Evolutionary conservation across 1,140 invertebrate species (phyloP), one percentile per base, ranked within the genome.

Genomic region (Potamilus streckersoni): DNA sequence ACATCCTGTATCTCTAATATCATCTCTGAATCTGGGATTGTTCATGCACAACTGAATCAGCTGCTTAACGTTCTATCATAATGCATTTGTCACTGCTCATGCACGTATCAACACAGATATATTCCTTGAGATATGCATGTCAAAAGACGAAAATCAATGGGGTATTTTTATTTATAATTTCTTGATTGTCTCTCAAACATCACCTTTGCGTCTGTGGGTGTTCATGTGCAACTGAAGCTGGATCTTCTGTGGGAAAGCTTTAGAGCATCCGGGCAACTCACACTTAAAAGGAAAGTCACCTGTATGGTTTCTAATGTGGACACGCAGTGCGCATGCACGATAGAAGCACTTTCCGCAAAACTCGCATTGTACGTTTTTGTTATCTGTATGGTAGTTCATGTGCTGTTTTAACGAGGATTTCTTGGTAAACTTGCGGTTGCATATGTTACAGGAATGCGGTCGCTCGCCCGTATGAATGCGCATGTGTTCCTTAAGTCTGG

Each of bases 161-260:
- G 23, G 23, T 23, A 23, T 23, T 23, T 23, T 49, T 49, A 6
- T 49, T 0, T 6, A 49, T 49, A 4, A 49, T 49, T 49, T 49
- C 38, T 49, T 49, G 11, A 49, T 49, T 8, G 38, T 11, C 38
- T 6, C 38, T 49, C 38, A 49, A 11, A 49, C 11, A 49, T 49
- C 60, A 62, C 60, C 20, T 19, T 11, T 62, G 4, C 20, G 19
- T 19, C 19, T 23, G 27, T 66, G 64, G 31, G 31, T 23, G 64
- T 23, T 66, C n/a, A 17, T 31, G 31, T 66, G 64, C 64, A 66
- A 31, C 64, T 66, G 64, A n/a, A 66, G 27, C 64, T 66, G 64
- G 17, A 66, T 66, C 27, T 66, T 66, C 27, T 66, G 64, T 17
- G 64, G 64, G 64, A 66, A 66, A 16, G 64, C 20, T 31, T 66